Conservation (phyloP, 2,888 invertebrate species). For the Ophonus ardosiacus region DNA sequence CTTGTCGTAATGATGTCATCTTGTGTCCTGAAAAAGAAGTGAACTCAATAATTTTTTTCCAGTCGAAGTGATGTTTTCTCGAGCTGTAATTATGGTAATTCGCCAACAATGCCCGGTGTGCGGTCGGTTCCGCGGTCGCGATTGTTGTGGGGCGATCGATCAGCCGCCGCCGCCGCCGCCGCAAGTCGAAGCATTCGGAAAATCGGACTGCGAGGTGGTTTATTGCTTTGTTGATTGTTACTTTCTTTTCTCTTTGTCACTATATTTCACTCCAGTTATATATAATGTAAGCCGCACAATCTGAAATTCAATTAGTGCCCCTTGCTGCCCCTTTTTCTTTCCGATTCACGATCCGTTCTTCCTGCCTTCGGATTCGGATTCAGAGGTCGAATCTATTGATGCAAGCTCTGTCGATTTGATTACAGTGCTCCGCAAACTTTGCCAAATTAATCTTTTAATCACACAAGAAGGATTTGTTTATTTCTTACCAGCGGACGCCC, state of each 20-base stretch:
- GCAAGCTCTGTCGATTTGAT: conserved; percentile 43
- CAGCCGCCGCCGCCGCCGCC: background rate
- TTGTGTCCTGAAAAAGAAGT: background rate
- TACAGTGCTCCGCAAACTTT: conserved; percentile 56
- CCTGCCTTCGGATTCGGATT: conserved; percentile 13
- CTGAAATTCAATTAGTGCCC: conserved; percentile 68
- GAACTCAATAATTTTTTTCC: background rate
- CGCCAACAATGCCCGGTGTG: conserved; percentile 2
- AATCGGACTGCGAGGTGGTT: conserved; percentile 59
- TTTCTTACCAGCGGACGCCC: background rate
- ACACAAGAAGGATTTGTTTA: conserved; percentile 12
- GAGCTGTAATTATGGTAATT: conserved; percentile 33
- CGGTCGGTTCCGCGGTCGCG: background rate
- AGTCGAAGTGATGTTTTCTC: conserved; percentile 17
- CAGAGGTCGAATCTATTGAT: conserved; percentile 27
- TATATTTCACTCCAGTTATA: conserved; percentile 68
- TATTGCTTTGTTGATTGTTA: conserved; percentile 69
- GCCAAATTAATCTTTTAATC: conserved; percentile 44
- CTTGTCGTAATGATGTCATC: no score
- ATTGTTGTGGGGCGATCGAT: conserved; percentile 46
- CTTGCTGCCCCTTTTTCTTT: conserved; percentile 41
- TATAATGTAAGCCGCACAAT: conserved; percentile 68
- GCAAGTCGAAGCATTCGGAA: conserved; percentile 46
- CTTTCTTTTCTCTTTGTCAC: conserved; percentile 68
- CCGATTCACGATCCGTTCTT: conserved; percentile 24